Evolutionary conservation across 2,113 vertebrate genomes (phyloP).

Genomic region (Lasiurus borealis): DNA sequence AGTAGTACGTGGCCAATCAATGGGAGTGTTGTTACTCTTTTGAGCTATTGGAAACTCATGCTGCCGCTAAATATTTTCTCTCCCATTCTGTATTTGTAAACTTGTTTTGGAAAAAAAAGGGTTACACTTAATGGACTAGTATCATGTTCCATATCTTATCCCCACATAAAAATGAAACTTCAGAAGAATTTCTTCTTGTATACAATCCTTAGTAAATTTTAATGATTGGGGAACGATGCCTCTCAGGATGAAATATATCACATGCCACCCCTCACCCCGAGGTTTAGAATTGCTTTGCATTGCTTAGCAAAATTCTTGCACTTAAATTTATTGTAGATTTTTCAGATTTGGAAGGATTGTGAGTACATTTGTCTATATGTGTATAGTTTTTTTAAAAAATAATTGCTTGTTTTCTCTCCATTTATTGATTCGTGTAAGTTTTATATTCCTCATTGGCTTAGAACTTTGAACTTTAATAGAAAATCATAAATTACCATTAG

Average conservation of each 20-base stretch:
- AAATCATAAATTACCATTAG: not conserved
- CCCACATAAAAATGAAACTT: not conserved
- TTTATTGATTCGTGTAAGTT: conserved; percentile 14
- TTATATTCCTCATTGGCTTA: conserved; percentile 29
- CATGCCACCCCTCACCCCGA: not conserved
- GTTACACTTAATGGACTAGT: not conserved
- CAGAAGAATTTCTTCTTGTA: not conserved
- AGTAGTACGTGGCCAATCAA: accelerated
- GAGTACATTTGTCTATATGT: not conserved
- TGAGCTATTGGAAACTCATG: not conserved
- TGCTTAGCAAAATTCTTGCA: not conserved
- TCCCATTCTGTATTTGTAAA: not conserved
- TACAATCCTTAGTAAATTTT: not conserved
- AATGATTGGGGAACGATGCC: not conserved
- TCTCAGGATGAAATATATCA: not conserved
- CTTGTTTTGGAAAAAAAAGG: not conserved
- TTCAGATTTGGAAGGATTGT: not conserved
- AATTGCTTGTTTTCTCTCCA: not conserved
- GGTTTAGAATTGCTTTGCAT: not conserved
- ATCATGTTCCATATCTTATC: not conserved
- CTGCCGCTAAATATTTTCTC: not conserved
- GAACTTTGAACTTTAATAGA: conserved; percentile 23
- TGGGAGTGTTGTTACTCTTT: not conserved
- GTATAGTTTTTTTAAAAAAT: not conserved
- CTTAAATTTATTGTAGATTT: not conserved